A percentile compares a stretch with the other conserved stretches of the same genome.
Evolutionary conservation across 2,888 invertebrate species (phyloP).

Genomic region (Ennomos erosarius): DNA sequence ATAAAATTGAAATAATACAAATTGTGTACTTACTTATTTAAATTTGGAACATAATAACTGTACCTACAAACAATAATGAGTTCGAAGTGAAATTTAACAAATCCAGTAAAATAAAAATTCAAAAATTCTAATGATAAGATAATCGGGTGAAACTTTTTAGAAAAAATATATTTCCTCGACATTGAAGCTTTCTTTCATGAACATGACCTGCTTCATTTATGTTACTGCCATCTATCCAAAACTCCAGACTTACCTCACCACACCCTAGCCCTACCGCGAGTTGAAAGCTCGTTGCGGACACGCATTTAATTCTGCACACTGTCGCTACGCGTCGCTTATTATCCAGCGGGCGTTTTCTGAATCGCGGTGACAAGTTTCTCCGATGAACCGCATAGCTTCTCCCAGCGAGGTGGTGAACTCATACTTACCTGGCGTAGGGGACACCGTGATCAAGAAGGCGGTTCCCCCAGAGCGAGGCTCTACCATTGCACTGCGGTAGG

Average conservation of each 20-base stretch:
- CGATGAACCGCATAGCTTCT: slow-evolving; percentile 11
- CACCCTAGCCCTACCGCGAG: background rate
- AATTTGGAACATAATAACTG: too few species aligned
- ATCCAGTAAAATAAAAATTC: too few species aligned
- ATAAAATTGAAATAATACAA: too few species aligned
- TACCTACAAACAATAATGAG: too few species aligned
- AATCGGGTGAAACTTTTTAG: too few species aligned
- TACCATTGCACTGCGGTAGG: slow-evolving; percentile 57
- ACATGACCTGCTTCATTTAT: background rate
- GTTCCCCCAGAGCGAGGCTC: too few species aligned
- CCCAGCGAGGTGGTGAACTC: slow-evolving; percentile 11
- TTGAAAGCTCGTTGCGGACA: too few species aligned
- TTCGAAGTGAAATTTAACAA: too few species aligned
- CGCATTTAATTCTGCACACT: background rate
- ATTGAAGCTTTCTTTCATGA: too few species aligned
- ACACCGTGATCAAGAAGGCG: slow-evolving; percentile 53
- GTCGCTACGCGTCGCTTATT: slow-evolving; percentile 39
- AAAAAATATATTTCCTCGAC: too few species aligned
- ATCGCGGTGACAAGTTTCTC: slow-evolving; percentile 46
- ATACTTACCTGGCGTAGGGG: slow-evolving; percentile 66
- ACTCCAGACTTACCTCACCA: background rate
- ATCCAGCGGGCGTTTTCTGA: slow-evolving; percentile 14
- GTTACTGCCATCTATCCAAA: slow-evolving; percentile 4
- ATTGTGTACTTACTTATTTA: too few species aligned
- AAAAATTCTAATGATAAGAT: too few species aligned